phyloP scores from a whole-genome alignment of 2,113 vertebrate species.

The Sinocyclocheilus grahami region DNA sequence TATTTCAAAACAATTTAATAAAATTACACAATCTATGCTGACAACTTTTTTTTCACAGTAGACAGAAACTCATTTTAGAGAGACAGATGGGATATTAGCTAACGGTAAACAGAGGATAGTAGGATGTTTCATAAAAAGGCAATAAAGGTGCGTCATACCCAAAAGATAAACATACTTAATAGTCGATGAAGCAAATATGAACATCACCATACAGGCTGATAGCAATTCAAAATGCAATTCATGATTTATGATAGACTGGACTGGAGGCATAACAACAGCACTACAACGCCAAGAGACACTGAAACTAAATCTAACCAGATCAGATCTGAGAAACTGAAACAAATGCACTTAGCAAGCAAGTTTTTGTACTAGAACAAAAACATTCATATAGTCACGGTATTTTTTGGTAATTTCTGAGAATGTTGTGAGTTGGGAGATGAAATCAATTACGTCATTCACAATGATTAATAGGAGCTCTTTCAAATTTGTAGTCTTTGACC shows the following conservation, averaged over 20 bases:
- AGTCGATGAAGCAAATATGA: constrained; percentile 1
- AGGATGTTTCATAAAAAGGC: constrained; percentile 25
- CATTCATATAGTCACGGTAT: too few species aligned
- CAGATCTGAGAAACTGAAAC: background rate
- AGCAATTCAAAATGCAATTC: constrained; percentile 4
- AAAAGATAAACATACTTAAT: constrained; percentile 23
- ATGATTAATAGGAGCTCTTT: background rate
- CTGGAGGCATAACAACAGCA: background rate
- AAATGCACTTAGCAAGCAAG: background rate
- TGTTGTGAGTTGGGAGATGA: background rate
- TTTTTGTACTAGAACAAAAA: background rate
- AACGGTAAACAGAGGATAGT: background rate
- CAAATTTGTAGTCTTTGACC: background rate
- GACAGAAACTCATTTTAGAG: constrained; percentile 34
- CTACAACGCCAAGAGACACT: background rate
- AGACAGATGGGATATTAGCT: constrained; percentile 32
- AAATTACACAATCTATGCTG: constrained; percentile 21
- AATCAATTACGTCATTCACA: background rate
- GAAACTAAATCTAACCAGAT: background rate
- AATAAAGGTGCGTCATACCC: constrained; percentile 23
- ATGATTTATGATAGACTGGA: background rate
- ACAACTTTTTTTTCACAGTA: constrained; percentile 23
- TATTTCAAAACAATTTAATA: background rate
- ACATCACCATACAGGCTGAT: background rate
- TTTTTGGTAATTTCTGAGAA: background rate